phyloP scores from a whole-genome alignment of 2,797 vertebrate genomes.

The Enteromius trimaculatus region DNA sequence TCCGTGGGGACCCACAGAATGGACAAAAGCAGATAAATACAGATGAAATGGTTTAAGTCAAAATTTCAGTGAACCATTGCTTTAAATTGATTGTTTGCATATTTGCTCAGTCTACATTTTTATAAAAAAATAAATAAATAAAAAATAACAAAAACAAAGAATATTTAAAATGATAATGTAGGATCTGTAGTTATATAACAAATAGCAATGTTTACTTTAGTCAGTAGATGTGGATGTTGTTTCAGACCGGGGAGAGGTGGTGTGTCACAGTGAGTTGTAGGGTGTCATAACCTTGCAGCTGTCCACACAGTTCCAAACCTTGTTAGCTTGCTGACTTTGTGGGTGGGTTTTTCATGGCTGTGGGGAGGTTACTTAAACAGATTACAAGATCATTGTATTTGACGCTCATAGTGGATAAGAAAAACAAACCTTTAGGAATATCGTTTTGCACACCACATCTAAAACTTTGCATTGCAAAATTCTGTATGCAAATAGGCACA shows the following conservation, averaged over 20 bases:
- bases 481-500: neutral
- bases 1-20: conserved; percentile 57
- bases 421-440: neutral
- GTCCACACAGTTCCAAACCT: conserved; percentile 21
- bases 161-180: too few species aligned
- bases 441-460: neutral
- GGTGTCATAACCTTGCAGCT: conserved; percentile 8
- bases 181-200: conserved; percentile 2
- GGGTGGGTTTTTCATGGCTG: conserved; percentile 10
- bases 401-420: neutral
- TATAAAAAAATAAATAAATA: neutral
- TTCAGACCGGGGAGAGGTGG: conserved; percentile 3
- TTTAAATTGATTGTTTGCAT: neutral
- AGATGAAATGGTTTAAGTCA: neutral
- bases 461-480: neutral
- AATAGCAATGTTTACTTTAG: neutral
- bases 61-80: neutral
- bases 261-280: neutral
- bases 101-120: neutral
- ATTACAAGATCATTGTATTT: neutral
- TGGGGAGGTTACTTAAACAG: neutral
- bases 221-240: neutral
- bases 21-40: neutral
- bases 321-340: conserved; percentile 7
- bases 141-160: too few species aligned